Evolutionary conservation across 23 tunicate genomes (phyloP), one percentile per base, ranked within the genome.

Genomic region (Styela clava): DNA sequence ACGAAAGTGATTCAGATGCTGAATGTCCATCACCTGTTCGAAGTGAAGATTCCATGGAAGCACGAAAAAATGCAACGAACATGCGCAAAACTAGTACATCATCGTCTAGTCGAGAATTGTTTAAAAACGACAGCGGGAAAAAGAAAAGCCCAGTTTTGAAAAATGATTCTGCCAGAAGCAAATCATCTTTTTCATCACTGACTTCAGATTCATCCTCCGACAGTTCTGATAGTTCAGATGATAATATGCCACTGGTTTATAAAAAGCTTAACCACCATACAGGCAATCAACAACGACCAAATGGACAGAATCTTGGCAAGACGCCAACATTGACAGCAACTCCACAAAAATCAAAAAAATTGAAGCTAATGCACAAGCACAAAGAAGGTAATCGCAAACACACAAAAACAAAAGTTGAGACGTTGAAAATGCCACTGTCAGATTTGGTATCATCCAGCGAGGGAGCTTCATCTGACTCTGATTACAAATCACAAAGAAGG

Each of bases 21-120:
- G 81, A 76, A 18, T 30, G 77, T 33, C 34, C 77, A n/a, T 71
- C 77, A 71, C 37, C 77, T 2, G 23, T 34, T 3, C 77, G 34
- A 30, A 71, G 77, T 32, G 77, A 71, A 33, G 37, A 21, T 32
- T 71, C 77, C 3, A 16, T 28, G 34, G 31, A 7, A 24, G 9
- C 31, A 3, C 70, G 31, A 24, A 65, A 65, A 65, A 24, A 65
- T 65, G 9, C 16, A 16, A 7, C 16, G 9, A 9, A 65, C 29
- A 65, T 65, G 9, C 77, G 34, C 70, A 61, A 68, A 19, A 33
- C 1, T 1, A 23, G 25, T 1, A 24, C 84, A 3, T 63, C 74
- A 32, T 34, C 81, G 19, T 35, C 80, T 1, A 87, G 91, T 33
- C 82, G 91, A 23, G 86, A 87, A 52, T 62, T 87, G 3, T 87